phyloP scores from a whole-genome alignment of 2,797 vertebrate species.

The Balearica regulorum region DNA sequence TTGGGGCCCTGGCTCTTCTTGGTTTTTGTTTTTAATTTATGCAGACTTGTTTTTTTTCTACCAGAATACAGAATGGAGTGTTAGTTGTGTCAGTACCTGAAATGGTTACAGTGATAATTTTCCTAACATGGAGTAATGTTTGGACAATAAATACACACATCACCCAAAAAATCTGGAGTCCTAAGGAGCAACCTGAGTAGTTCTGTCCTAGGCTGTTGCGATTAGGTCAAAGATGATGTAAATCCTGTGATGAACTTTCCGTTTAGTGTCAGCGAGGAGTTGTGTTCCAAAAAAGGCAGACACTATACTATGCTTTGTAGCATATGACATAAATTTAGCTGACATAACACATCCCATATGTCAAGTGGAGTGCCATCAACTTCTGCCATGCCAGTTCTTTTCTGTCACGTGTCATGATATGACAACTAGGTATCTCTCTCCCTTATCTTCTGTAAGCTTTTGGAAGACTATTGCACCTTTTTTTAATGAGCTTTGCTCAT shows the following conservation, averaged over 20 bases:
- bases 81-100: slow-evolving; percentile 9
- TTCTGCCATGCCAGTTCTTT: not conserved
- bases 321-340: slow-evolving; percentile 58
- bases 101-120: slow-evolving; percentile 4
- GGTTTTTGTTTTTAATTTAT: not conserved
- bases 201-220: slow-evolving; percentile 50
- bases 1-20: not conserved
- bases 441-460: not conserved
- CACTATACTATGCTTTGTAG: not conserved
- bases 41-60: not conserved
- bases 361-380: not conserved
- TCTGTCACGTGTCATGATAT: not conserved
- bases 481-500: not conserved
- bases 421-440: not conserved
- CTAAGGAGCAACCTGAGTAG: slow-evolving; percentile 28
- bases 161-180: slow-evolving; percentile 26
- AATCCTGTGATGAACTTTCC: slow-evolving; percentile 57
- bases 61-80: not conserved
- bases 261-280: slow-evolving; percentile 45
- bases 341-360: slow-evolving; percentile 29
- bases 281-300: slow-evolving; percentile 55
- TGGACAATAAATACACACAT: not conserved
- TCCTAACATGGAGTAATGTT: slow-evolving; percentile 6
- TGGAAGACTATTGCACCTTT: not conserved
- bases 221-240: slow-evolving; percentile 64